These are phyloP conservation scores for Geophilus truncorum DNA, from an alignment of 2,888 invertebrate species.

Conservation along the genomic window DNA sequence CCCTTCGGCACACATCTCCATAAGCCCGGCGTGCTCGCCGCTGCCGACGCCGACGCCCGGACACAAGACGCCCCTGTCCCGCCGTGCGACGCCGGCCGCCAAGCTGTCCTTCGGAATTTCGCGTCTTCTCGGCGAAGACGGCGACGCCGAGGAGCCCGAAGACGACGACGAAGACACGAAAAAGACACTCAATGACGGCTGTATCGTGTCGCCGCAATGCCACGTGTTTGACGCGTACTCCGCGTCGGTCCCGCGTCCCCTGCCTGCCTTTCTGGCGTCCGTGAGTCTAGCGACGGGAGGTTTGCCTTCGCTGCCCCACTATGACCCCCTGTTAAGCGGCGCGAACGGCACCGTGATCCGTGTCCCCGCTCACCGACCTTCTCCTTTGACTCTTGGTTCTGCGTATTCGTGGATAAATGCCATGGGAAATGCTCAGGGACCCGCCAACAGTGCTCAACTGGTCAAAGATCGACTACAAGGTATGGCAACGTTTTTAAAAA, in stretches of 20 bases:
- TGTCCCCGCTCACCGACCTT: constrained; percentile 61
- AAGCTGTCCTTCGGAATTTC: constrained; percentile 69
- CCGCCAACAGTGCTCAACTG: constrained; percentile 73
- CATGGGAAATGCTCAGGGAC: constrained; percentile 44
- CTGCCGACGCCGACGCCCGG: neutral
- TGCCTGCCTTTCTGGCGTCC: constrained; percentile 32
- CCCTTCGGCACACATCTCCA: constrained; percentile 48
- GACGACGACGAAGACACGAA: constrained; percentile 28
- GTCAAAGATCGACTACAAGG: constrained; percentile 77
- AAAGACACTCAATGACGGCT: neutral
- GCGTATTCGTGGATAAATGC: constrained; percentile 37
- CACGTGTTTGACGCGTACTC: constrained; percentile 3
- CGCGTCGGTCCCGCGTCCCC: constrained; percentile 28
- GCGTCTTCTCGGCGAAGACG: constrained; percentile 59
- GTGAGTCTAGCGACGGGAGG: constrained; percentile 32
- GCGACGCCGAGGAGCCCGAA: constrained; percentile 25
- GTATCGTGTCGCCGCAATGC: neutral
- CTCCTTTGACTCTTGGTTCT: constrained; percentile 55
- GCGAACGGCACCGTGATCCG: constrained; percentile 45
- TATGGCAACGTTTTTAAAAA: no score
- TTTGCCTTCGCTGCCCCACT: constrained; percentile 31
- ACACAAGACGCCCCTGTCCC: neutral
- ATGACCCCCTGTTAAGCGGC: constrained; percentile 37
- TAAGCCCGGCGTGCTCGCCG: constrained; percentile 44
- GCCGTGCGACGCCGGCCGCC: constrained; percentile 36